Evolutionary conservation across 1,140 invertebrate species (phyloP), one percentile per base, ranked within the genome.

Genomic region (Chymomyza costata): DNA sequence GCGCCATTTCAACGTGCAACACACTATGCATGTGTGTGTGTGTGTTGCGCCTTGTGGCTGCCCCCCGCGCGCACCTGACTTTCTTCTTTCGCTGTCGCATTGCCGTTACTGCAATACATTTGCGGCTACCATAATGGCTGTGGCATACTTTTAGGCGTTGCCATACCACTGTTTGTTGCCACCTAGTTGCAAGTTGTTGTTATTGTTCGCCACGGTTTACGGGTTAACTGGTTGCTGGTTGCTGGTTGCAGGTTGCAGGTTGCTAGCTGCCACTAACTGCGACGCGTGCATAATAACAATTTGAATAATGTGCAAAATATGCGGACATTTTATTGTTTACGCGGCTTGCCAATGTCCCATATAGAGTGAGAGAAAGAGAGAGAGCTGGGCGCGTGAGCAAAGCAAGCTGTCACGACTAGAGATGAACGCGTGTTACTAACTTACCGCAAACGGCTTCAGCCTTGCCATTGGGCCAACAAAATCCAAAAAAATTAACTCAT

Each of bases 291-390:
- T 73, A 80, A 73, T 65, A 64, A 68, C 73, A 80, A 80, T 73
- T 81, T 73, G 68, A 80, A 78, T 71, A 78, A 78, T 80, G 64
- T 80, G 73, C 73, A 68, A 68, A 78, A 78, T 67, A 73, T 78
- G 73, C 73, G 69, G 73, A 78, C 55, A 61, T 78, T 80, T 64
- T 55, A 80, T 71, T 78, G 71, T 78, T 78, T 67, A 46, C 57
- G 51, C n/a, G n/a, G n/a, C n/a, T n/a, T n/a, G n/a, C n/a, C n/a
- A n/a, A n/a, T n/a, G n/a, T n/a, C n/a, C n/a, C n/a, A n/a, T n/a
- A n/a, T n/a, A n/a, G n/a, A n/a, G n/a, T n/a, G n/a, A n/a, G n/a
- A n/a, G n/a, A n/a, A n/a, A n/a, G n/a, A n/a, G n/a, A n/a, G n/a
- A n/a, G n/a, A n/a, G n/a, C n/a, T n/a, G n/a, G n/a, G n/a, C n/a